Evolutionary conservation across 2,888 invertebrate genomes (phyloP).

Genomic region (Mallateleia sp.): DNA sequence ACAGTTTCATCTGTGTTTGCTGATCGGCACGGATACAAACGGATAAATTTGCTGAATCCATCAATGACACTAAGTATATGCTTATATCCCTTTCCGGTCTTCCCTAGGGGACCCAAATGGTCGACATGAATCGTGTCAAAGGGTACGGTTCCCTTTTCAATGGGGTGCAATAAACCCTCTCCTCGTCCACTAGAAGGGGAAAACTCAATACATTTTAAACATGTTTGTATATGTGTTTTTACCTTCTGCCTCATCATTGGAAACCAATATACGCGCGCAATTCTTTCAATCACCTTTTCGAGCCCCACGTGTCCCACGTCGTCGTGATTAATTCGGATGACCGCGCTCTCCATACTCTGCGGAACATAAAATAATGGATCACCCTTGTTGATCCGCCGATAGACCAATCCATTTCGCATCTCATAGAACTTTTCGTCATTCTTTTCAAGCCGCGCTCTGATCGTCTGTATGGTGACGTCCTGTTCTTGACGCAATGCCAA

Average conservation of each 20-base stretch:
- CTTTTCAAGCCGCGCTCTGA: neutral
- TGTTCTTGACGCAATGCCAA: conserved; percentile 42
- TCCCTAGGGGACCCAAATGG: conserved; percentile 81
- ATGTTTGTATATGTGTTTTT: conserved; percentile 13
- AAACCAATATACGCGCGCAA: conserved; percentile 55
- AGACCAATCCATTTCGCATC: neutral
- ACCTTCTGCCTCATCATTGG: conserved; percentile 16
- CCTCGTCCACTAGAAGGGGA: conserved; percentile 42
- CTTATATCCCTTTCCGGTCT: conserved; percentile 54
- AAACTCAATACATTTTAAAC: conserved; percentile 32
- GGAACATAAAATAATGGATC: neutral
- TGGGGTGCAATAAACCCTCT: conserved; percentile 80
- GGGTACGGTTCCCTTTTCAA: conserved; percentile 80
- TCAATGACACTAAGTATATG: conserved; percentile 81
- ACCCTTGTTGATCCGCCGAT: neutral
- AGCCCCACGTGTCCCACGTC: conserved; percentile 63
- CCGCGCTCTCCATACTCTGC: conserved; percentile 56
- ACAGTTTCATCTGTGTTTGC: conserved; percentile 61
- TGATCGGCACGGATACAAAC: conserved; percentile 73
- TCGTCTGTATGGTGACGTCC: neutral
- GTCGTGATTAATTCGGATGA: conserved; percentile 62
- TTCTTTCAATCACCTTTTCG: conserved; percentile 60
- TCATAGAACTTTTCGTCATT: neutral
- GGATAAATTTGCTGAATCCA: conserved; percentile 81
- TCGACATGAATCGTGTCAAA: conserved; percentile 82